These are phyloP conservation scores for Nasonia giraulti DNA, from an alignment of 1,140 invertebrate genomes.

Conservation along the genomic window DNA sequence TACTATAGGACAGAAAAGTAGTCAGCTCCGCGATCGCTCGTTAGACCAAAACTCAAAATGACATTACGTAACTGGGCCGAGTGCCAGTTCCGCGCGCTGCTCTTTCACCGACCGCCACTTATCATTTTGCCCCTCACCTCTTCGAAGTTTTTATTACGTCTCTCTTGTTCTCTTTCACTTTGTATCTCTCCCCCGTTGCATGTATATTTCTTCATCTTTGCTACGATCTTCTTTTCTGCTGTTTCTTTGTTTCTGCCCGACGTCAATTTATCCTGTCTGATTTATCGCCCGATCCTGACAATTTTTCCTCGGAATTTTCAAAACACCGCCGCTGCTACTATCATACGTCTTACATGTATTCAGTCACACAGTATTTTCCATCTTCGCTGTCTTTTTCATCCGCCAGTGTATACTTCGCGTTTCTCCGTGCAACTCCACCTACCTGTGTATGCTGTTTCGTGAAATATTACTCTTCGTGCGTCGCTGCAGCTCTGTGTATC, in stretches of 20 bases:
- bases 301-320: slow-evolving; percentile 15
- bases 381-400: neutral
- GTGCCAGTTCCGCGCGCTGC: neutral
- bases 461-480: slow-evolving; percentile 7
- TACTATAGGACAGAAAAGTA: neutral
- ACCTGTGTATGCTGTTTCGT: neutral
- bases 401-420: neutral
- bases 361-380: neutral
- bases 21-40: neutral
- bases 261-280: slow-evolving; percentile 5
- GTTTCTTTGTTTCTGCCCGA: neutral
- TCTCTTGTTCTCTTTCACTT: no score
- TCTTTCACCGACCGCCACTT: neutral
- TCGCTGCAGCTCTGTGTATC: neutral
- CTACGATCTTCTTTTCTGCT: neutral
- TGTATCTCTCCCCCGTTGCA: neutral
- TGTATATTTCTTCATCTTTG: neutral
- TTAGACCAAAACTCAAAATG: slow-evolving; percentile 1
- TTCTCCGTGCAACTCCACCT: no score
- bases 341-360: no score
- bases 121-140: neutral
- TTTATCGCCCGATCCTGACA: slow-evolving; percentile 1
- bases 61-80: slow-evolving; percentile 15
- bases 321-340: neutral
- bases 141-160: neutral